These are phyloP conservation scores for Lepilemur septentrionalis DNA, from an alignment of 2,797 vertebrate genomes.

Conservation along the genomic window DNA sequence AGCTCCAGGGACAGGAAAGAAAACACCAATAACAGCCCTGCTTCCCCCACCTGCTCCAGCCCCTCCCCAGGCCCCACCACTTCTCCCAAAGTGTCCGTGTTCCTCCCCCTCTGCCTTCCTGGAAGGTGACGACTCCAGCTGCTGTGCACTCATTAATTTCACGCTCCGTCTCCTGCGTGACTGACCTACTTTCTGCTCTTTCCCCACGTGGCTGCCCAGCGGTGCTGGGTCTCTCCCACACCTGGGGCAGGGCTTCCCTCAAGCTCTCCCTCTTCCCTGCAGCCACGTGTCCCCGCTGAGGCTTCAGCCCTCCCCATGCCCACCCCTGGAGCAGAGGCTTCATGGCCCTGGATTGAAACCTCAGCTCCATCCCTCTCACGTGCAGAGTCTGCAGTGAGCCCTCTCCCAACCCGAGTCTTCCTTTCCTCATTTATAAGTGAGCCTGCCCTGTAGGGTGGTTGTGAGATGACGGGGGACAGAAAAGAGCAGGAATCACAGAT, in stretches of 20 bases:
- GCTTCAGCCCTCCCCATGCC: background rate
- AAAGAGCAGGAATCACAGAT: background rate
- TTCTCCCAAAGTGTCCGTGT: background rate
- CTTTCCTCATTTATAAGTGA: background rate
- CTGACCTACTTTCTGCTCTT: constrained; percentile 73
- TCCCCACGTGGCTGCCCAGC: constrained; percentile 45
- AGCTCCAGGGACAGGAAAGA: background rate
- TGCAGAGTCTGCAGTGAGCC: background rate
- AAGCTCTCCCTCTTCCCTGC: background rate
- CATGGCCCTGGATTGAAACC: background rate
- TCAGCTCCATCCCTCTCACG: background rate
- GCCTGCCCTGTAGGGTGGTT: background rate
- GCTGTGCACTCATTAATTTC: constrained; percentile 64
- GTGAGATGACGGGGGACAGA: background rate
- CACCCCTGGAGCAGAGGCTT: background rate
- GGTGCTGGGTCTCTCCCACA: background rate
- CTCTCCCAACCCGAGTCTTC: background rate
- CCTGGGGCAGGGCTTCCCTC: constrained; percentile 30
- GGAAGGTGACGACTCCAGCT: constrained; percentile 55
- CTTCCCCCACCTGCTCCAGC: background rate
- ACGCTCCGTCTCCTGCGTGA: constrained; percentile 54
- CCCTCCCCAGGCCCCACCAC: background rate
- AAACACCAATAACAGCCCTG: background rate
- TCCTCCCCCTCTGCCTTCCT: background rate
- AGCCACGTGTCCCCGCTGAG: background rate